Evolutionary conservation across 2,888 invertebrate genomes (phyloP).

Genomic region (Penaeus monodon): DNA sequence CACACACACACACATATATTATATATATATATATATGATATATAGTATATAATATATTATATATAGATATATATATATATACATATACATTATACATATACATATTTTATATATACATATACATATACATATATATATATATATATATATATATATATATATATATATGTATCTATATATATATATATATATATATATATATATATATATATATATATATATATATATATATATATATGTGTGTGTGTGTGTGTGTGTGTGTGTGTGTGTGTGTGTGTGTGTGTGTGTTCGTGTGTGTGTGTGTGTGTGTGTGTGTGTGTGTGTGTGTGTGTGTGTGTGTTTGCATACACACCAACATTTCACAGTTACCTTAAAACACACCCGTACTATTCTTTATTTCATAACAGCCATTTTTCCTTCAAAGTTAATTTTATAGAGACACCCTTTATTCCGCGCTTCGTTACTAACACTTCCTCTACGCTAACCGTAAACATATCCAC

Average conservation of each 20-base stretch:
- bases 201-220: constrained; percentile 19
- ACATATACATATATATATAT: background rate
- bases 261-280: background rate
- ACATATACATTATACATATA: no score
- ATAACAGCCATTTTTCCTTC: no score
- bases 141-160: constrained; percentile 15
- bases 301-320: background rate
- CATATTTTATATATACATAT: background rate
- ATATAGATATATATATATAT: background rate
- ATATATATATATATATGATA: background rate
- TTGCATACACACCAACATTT: no score
- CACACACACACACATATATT: no score
- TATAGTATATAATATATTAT: no score
- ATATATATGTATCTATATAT: constrained; percentile 5
- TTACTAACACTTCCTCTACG: no score
- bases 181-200: constrained; percentile 1
- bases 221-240: constrained; percentile 19
- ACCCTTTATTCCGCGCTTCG: no score
- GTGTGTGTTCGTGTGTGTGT: background rate
- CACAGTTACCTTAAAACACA: no score
- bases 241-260: background rate
- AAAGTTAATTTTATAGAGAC: no score
- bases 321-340: no score
- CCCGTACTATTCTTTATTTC: no score
- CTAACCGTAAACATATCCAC: no score